Conservation (phyloP, 2,888 invertebrate species). For the Coleophora flavipennella region DNA sequence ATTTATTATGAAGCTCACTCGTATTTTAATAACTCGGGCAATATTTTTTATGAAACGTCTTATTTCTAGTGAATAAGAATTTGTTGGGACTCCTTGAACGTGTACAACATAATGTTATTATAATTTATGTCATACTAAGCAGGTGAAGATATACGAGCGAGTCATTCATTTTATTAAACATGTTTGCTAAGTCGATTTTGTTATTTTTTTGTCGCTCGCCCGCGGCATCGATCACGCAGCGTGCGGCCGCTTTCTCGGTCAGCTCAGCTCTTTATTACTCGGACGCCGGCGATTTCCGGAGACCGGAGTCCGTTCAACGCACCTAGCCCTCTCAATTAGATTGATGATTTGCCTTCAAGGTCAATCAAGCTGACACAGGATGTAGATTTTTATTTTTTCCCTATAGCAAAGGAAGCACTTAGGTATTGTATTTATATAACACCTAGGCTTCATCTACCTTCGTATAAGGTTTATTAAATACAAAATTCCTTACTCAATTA, state of each 20-base stretch:
- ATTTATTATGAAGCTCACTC: constrained; percentile 32
- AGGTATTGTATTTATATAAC: too few species aligned
- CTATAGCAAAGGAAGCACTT: too few species aligned
- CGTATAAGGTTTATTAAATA: too few species aligned
- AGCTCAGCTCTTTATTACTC: constrained; percentile 61
- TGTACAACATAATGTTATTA: constrained; percentile 72
- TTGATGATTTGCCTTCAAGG: too few species aligned
- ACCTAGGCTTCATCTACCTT: too few species aligned
- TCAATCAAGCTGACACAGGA: too few species aligned
- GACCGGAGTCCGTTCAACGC: constrained; percentile 17
- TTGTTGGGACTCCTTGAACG: constrained; percentile 67
- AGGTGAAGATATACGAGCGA: constrained; percentile 71
- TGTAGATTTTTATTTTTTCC: too few species aligned
- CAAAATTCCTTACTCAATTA: too few species aligned
- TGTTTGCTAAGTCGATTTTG: constrained; percentile 70
- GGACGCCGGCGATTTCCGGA: constrained; percentile 60
- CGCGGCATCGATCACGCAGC: constrained; percentile 69
- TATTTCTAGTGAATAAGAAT: constrained; percentile 67
- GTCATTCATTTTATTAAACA: constrained; percentile 71
- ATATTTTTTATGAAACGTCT: constrained; percentile 59
- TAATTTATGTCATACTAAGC: constrained; percentile 72
- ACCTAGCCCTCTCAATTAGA: too few species aligned
- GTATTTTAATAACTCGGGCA: constrained; percentile 46
- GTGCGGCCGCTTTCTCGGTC: constrained; percentile 62
- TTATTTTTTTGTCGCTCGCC: constrained; percentile 64